These are phyloP conservation scores for Venturia canescens DNA, from an alignment of 1,140 invertebrate species.

Conservation along the genomic window DNA sequence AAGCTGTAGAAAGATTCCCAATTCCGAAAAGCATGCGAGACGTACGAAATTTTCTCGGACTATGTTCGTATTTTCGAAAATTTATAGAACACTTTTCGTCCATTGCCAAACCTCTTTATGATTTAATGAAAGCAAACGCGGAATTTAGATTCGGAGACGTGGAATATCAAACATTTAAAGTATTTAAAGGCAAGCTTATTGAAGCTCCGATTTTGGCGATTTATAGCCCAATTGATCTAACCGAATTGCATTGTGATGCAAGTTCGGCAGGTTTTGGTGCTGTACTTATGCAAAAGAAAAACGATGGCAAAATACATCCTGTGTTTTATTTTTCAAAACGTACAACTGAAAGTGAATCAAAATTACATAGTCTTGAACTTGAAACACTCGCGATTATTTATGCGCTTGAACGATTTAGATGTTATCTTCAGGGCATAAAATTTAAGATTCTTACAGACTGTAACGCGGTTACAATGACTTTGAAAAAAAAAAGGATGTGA, in stretches of 20 bases:
- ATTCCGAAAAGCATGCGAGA: slow-evolving; percentile 1
- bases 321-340: slow-evolving; percentile 36
- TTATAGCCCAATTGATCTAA: slow-evolving; percentile 48
- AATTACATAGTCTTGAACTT: slow-evolving; percentile 66
- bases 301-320: slow-evolving; percentile 23
- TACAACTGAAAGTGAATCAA: slow-evolving; percentile 62
- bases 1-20: slow-evolving; percentile 33
- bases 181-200: neutral
- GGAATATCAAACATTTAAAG: neutral
- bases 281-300: slow-evolving; percentile 51
- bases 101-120: slow-evolving; percentile 33
- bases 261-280: slow-evolving; percentile 55
- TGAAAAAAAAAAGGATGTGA: slow-evolving; percentile 47
- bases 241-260: slow-evolving; percentile 58
- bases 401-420: neutral
- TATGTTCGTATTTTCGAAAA: slow-evolving; percentile 40
- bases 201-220: slow-evolving; percentile 23
- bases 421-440: slow-evolving; percentile 48
- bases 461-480: slow-evolving; percentile 32
- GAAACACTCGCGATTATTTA: slow-evolving; percentile 70
- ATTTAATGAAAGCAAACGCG: slow-evolving; percentile 20
- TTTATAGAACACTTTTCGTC: slow-evolving; percentile 34
- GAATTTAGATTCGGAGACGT: slow-evolving; percentile 19
- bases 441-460: slow-evolving; percentile 54
- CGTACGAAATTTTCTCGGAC: slow-evolving; percentile 42